These are phyloP conservation scores for Petrolisthes cinctipes DNA, from an alignment of 2,888 invertebrate species.

Conservation along the genomic window DNA sequence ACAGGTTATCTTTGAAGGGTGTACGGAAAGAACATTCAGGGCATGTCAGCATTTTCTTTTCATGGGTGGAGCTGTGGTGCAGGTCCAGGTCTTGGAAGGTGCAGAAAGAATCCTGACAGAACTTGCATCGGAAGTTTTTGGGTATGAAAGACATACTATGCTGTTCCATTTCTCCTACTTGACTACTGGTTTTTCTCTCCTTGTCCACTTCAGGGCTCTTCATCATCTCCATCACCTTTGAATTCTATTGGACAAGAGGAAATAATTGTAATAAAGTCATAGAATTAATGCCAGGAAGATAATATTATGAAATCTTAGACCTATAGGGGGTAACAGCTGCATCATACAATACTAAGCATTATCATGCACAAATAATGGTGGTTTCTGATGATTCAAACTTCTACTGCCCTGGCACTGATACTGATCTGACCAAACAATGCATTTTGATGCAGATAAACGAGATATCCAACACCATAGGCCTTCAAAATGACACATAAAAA, in stretches of 20 bases:
- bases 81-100: not conserved
- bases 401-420: no score
- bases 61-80: not conserved
- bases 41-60: constrained; percentile 2
- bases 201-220: not conserved
- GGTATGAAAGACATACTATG: not conserved
- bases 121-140: not conserved
- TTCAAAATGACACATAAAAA: no score
- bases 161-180: not conserved
- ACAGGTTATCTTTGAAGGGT: not conserved
- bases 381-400: no score
- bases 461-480: no score
- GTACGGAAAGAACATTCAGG: constrained; percentile 26
- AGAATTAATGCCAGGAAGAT: no score
- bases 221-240: not conserved
- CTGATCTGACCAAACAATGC: no score
- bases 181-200: not conserved
- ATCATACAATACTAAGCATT: no score
- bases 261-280: no score
- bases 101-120: not conserved
- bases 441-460: no score
- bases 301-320: no score
- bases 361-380: no score
- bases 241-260: not conserved
- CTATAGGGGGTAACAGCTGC: no score